These are phyloP conservation scores for Papilio elwesi DNA, from an alignment of 2,888 invertebrate genomes.

Conservation along the genomic window DNA sequence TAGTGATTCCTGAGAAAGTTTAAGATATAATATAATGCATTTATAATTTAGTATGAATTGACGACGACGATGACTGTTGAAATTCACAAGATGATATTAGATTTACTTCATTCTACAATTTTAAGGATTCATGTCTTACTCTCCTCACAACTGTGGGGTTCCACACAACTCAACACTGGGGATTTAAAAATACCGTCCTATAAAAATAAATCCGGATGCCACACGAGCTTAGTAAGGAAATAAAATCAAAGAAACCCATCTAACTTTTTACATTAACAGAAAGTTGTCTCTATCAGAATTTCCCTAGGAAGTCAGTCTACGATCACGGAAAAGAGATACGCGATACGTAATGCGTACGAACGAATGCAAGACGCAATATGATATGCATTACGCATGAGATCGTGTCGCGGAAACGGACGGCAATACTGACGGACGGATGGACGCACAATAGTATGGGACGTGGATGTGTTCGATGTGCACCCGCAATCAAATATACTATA, in stretches of 20 bases:
- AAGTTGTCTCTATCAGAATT: constrained; percentile 24
- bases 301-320: constrained; percentile 28
- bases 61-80: too few species aligned
- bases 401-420: constrained; percentile 59
- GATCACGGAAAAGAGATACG: constrained; percentile 31
- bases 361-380: constrained; percentile 37
- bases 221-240: background rate
- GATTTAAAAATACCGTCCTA: background rate
- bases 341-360: constrained; percentile 28
- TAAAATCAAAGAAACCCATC: background rate
- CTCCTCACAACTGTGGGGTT: too few species aligned
- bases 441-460: constrained; percentile 32
- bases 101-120: background rate
- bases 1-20: too few species aligned
- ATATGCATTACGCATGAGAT: constrained; percentile 64
- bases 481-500: constrained; percentile 6
- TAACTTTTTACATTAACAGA: background rate
- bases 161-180: too few species aligned
- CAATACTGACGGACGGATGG: constrained; percentile 50
- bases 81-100: background rate
- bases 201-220: background rate
- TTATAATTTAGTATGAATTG: too few species aligned
- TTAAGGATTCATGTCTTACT: background rate
- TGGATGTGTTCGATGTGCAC: constrained; percentile 24
- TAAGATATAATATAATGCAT: too few species aligned